These are phyloP conservation scores for Diorhabda carinulata DNA, from an alignment of 1,140 invertebrate species.

Conservation along the genomic window DNA sequence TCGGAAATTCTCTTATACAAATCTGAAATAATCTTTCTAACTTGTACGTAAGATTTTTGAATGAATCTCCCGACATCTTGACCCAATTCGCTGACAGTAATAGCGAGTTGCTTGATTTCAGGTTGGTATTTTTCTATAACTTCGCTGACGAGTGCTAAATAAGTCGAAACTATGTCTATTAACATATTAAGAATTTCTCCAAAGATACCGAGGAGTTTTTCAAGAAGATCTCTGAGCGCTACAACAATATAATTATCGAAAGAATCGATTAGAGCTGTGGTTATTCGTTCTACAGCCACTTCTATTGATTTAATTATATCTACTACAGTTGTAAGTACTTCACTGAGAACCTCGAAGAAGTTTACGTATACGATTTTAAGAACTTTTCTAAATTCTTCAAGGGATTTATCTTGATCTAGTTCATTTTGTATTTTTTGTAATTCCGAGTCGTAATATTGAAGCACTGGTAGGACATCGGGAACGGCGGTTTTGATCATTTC, in stretches of 20 bases:
- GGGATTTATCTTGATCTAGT: slow-evolving; percentile 59
- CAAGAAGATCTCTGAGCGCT: slow-evolving; percentile 55
- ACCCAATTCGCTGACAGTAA: slow-evolving; percentile 43
- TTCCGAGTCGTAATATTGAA: slow-evolving; percentile 57
- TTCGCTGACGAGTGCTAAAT: slow-evolving; percentile 52
- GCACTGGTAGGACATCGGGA: slow-evolving; percentile 58
- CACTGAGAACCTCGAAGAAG: slow-evolving; percentile 48
- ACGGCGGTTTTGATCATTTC: slow-evolving; percentile 55
- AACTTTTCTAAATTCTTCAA: slow-evolving; percentile 62
- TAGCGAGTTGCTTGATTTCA: slow-evolving; percentile 61
- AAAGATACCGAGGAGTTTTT: slow-evolving; percentile 47
- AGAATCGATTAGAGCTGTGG: slow-evolving; percentile 50
- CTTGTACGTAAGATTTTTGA: slow-evolving; percentile 48
- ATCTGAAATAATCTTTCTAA: slow-evolving; percentile 51
- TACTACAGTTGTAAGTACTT: slow-evolving; percentile 33
- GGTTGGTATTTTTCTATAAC: slow-evolving; percentile 60
- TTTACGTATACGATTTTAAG: slow-evolving; percentile 57
- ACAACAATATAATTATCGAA: slow-evolving; percentile 55
- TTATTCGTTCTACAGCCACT: slow-evolving; percentile 39
- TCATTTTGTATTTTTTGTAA: slow-evolving; percentile 60
- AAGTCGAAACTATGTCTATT: slow-evolving; percentile 51
- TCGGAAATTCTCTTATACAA: slow-evolving; percentile 49
- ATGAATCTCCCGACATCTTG: slow-evolving; percentile 53
- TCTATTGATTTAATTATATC: slow-evolving; percentile 9
- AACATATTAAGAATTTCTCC: slow-evolving; percentile 50